These are phyloP conservation scores for Phengaris alcon DNA, from an alignment of 2,888 invertebrate species.

Conservation along the genomic window DNA sequence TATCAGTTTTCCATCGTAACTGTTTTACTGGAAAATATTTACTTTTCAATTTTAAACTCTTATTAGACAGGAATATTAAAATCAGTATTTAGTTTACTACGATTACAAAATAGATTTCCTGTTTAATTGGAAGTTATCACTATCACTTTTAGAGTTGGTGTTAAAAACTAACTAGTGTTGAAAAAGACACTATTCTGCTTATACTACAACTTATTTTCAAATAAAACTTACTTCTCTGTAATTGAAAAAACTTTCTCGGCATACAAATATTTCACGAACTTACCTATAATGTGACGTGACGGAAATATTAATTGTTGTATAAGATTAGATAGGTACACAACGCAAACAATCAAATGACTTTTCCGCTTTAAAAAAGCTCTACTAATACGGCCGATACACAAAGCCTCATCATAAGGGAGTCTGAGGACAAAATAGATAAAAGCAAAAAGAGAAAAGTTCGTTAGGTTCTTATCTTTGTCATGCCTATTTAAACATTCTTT, in stretches of 20 bases:
- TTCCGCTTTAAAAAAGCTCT: background rate
- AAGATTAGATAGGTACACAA: background rate
- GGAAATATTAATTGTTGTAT: background rate
- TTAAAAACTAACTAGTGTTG: no score
- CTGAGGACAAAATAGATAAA: conserved; percentile 6
- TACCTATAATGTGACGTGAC: background rate
- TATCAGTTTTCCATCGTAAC: background rate
- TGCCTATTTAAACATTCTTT: background rate
- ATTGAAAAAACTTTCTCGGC: background rate
- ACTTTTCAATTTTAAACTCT: background rate
- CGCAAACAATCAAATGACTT: background rate
- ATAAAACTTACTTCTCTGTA: background rate
- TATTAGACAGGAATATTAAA: background rate
- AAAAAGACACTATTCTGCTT: no score
- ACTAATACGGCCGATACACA: background rate
- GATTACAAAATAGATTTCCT: no score
- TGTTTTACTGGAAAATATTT: conserved; percentile 10
- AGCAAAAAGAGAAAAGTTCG: background rate
- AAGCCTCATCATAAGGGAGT: background rate
- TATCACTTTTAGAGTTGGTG: no score
- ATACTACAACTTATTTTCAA: no score
- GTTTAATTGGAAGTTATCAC: no score
- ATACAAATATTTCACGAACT: background rate
- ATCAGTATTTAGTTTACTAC: background rate
- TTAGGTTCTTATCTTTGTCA: background rate